Base-by-base conservation (phyloP, 2,113 vertebrate species). In the Okapia johnstoni region DNA sequence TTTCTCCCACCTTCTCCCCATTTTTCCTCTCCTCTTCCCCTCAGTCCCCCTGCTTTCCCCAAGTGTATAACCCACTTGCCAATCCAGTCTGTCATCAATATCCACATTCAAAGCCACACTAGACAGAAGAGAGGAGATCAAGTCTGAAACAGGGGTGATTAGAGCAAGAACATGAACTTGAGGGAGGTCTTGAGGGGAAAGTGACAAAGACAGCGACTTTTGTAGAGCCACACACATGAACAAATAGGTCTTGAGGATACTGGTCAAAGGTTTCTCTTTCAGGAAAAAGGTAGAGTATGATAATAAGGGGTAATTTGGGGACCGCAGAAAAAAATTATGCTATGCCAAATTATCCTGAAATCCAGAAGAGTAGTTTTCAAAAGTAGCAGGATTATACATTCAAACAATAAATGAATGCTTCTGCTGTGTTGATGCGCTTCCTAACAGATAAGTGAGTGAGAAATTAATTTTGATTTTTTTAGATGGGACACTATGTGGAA, bases 51-150 rank as follows among this genome's bases (percentile, higher is more conserved):
- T 80, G 8, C 19, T 66, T n/a, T 87, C 12, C 8, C 1, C 70
- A 83, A 83, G 15, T 48, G 7, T 17, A 2, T 46, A 60, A 83
- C 25, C 19, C 6, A 54, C 33, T 83, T 86, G 88, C 30, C 16
- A 52, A 55, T 57, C 14, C 84, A 77, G 0, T 30, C 26, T 88
- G 43, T 40, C 17, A 85, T 93, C 90, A 93, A n/a, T 91, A 97
- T 96, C 97, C 98, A 98, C 97, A 98, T 96, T 97, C 94, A 97
- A 96, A 93, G 85, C 92, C 93, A 88, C 50, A 98, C 70, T 43
- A 95, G 26, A 93, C 94, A 93, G 79, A 98, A 33, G 30, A 84
- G 23, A 66, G 89, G 33, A 88, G 63, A 90, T 1, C 33, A 80
- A 92, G 95, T 93, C n/a, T 57, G 70, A 97, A 96, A 86, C 5